phyloP scores from a whole-genome alignment of 2,888 invertebrate species.

The Nemotelus nigrinus region DNA sequence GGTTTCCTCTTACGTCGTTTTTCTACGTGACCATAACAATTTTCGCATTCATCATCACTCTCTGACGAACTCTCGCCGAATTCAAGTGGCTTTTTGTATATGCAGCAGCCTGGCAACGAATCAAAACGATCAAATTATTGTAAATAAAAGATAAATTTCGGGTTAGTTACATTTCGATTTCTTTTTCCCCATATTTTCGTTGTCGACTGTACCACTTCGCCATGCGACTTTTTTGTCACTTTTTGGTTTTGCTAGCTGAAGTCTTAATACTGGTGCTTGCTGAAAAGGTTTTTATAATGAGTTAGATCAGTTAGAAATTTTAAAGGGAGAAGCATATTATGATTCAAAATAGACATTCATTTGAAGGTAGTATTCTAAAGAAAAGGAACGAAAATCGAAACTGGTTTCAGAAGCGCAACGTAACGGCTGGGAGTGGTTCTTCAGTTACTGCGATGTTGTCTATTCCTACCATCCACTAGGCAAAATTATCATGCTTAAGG shows the following conservation, averaged over 20 bases:
- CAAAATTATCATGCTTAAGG: too few species aligned
- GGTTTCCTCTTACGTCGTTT: constrained; percentile 65
- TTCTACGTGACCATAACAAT: constrained; percentile 86
- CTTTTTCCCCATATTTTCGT: constrained; percentile 93
- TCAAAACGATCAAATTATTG: constrained; percentile 30
- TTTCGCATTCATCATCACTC: constrained; percentile 84
- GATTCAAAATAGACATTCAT: neutral
- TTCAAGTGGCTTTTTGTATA: constrained; percentile 87
- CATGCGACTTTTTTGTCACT: constrained; percentile 85
- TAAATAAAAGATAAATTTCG: too few species aligned
- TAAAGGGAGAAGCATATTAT: neutral
- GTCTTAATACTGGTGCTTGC: constrained; percentile 70
- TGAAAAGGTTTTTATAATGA: constrained; percentile 52
- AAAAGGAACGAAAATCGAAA: too few species aligned
- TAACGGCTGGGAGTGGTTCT: too few species aligned
- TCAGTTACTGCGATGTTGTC: too few species aligned
- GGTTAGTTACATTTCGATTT: constrained; percentile 90
- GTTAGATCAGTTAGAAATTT: neutral
- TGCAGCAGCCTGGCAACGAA: constrained; percentile 81
- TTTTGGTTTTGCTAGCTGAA: constrained; percentile 76
- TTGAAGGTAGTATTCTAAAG: too few species aligned
- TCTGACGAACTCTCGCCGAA: constrained; percentile 92
- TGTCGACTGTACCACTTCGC: constrained; percentile 91
- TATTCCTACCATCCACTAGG: too few species aligned
- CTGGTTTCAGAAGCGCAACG: too few species aligned